Evolutionary conservation across 2,113 vertebrate genomes (phyloP), one percentile per base, ranked within the genome.

Genomic region (Galeopterus variegatus): DNA sequence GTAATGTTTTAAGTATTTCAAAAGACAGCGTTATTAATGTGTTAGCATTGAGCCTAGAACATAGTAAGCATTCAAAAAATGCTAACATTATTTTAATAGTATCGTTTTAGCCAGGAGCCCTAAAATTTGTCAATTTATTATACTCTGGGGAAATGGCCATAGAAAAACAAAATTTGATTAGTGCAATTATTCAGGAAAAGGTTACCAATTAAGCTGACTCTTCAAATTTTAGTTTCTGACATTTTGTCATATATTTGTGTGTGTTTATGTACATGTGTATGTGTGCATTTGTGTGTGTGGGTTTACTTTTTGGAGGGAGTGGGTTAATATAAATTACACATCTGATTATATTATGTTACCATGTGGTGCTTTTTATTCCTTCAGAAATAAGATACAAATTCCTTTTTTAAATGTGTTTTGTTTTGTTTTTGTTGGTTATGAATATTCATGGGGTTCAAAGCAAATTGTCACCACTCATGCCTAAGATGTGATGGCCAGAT

Each of bases 101-200:
- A 62, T 52, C 77, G 2, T 87, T 94, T 94, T 92, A 36, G 19
- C 13, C 1, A 93, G 3, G 5, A 33, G 5, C 24, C 19, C 11
- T 82, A 64, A 93, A 73, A 62, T 94, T 52, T 67, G 4, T 69
- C 31, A 83, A 69, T 81, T 85, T 83, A 56, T 84, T 92, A 0
- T 69, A 65, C 18, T 93, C 36, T 90, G 15, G 36, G 26, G 28
- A 76, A 94, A 90, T 69, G 17, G 6, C n/a, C 18, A 67, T 45
- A 77, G 33, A 65, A 75, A 96, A 80, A 89, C 2, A 85, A 83
- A 82, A 86, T 50, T 36, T n/a, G 0, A 83, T 70, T 64, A 67
- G 23, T 54, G 24, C 3, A 92, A 33, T 69, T 48, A 81, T 26
- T 33, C 5, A 91, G 1, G 33, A 81, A 93, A 93, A 84, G 31